Base-by-base conservation (phyloP, 2,888 invertebrate genomes). In the Magallana nippona region DNA sequence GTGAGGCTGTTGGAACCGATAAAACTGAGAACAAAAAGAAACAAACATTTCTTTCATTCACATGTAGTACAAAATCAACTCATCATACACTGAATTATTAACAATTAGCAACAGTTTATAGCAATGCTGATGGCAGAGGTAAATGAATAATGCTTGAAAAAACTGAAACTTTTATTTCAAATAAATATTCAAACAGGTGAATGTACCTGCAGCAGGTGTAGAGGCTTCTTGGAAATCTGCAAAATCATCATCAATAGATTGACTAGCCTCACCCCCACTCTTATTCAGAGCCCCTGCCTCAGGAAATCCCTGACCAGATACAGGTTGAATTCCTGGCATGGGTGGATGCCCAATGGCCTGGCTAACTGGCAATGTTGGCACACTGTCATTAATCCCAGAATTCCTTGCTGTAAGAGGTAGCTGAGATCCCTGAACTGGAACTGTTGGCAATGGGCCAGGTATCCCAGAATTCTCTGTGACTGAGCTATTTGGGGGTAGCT, bases 201-300 rank as follows among this genome's bases (percentile, higher is more conserved):
- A 27, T 5, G 2, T 63, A 83, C 79, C 83, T 83, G 62, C 8
- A 27, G 27, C n/a, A 62, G 79, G 15, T 15, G 86, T 62, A 77
- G 90, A 85, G 2, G 93, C 93, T 58, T 88, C 87, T 79, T 93
- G 93, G 82, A 93, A 93, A 85, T 93, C 93, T 58, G 91, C 92
- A 89, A 93, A 93, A 81, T 93, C 93, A 86, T 93, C 93, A 78
- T 92, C 92, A 11, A 83, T 89, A 57, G 81, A 15, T 56, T 57
- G 27, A 71, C 55, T 44, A 19, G 22, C 8, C 58, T 15, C 19
- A 77, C 78, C 57, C 17, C 19, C 17, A 79, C 27, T 57, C 11
- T 17, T 10, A n/a, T 58, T 55, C 3, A 27, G 13, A 1, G 22
- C 22, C 57, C 27, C 79, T 44, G 27, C 8, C 71, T 32, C 71